Base-by-base conservation (phyloP, 2,797 vertebrate species). In the Pygocentrus nattereri region DNA sequence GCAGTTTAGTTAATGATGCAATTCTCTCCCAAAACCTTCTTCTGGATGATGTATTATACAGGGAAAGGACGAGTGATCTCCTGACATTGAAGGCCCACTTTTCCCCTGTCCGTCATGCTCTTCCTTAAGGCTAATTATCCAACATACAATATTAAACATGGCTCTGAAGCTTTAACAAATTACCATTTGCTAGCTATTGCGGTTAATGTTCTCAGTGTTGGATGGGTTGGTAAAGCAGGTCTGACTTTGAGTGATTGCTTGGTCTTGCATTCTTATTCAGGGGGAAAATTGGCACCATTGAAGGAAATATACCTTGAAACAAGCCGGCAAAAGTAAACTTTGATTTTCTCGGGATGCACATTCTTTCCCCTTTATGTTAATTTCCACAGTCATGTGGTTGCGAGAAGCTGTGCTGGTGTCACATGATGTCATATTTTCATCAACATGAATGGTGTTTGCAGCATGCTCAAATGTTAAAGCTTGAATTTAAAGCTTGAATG, bases 211-310 rank as follows among this genome's bases (percentile, higher is more conserved):
- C 34, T 56, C 78, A 23, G 82, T 81, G 84, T 89, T 88, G 62
- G 85, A 80, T 78, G 88, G 90, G 86, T 91, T 88, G 75, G 89
- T 87, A 93, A 93, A 87, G 87, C 88, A 73, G 82, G 83, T 73
- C 68, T 76, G 87, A 90, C 89, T 93, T 93, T 95, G 93, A 95
- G 94, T 96, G 94, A 95, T 92, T 89, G 73, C 44, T 49, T 81
- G 56, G 85, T 88, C 85, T 92, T 89, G 86, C 84, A 58, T 90
- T 94, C 85, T 88, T 86, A 92, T 92, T 86, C 88, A 91, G 91
- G 92, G 87, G 83, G 91, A 95, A 95, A 94, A 96, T 92, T 94
- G 93, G 85, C 90, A 86, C 84, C 88, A 89, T 90, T 56, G 79
- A 86, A 89, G 84, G 62, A 89, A 81, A 85, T 89, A 89, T 90